These are phyloP conservation scores for Ptilorrhoa leucosticta DNA, from an alignment of 2,113 vertebrate genomes.

Conservation along the genomic window DNA sequence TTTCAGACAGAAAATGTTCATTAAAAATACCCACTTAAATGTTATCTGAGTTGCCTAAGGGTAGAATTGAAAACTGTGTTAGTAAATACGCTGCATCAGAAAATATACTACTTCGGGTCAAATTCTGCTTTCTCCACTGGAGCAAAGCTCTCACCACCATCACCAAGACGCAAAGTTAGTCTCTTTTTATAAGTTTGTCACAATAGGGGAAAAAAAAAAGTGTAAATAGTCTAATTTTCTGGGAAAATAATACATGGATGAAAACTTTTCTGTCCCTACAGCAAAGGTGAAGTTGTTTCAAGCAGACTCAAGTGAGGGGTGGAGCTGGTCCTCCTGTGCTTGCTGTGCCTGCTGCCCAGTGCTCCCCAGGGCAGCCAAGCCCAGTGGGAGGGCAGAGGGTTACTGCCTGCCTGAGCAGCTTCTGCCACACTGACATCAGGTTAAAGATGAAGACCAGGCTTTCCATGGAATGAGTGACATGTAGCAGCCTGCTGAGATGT, in stretches of 20 bases:
- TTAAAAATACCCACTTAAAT: background rate
- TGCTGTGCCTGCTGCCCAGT: background rate
- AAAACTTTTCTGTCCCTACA: background rate
- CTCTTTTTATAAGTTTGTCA: background rate
- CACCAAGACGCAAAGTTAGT: background rate
- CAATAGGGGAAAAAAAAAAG: too few relatives aligned
- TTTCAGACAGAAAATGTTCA: background rate
- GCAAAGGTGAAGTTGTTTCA: background rate
- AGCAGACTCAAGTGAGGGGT: background rate
- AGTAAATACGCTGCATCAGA: background rate
- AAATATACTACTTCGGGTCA: background rate
- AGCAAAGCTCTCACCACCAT: background rate
- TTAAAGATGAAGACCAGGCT: constrained; percentile 14
- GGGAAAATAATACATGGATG: background rate
- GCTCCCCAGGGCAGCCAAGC: background rate
- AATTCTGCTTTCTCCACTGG: background rate
- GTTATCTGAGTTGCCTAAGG: background rate
- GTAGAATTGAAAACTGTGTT: background rate
- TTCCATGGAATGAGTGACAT: constrained; percentile 49
- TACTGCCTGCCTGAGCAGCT: background rate
- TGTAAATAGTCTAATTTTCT: background rate
- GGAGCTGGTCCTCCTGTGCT: background rate
- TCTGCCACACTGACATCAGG: background rate
- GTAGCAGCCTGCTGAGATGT: constrained; percentile 54
- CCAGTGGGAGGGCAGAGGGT: background rate